Conservation (phyloP, 2,888 invertebrate species). For the Alloplasta piceator region DNA sequence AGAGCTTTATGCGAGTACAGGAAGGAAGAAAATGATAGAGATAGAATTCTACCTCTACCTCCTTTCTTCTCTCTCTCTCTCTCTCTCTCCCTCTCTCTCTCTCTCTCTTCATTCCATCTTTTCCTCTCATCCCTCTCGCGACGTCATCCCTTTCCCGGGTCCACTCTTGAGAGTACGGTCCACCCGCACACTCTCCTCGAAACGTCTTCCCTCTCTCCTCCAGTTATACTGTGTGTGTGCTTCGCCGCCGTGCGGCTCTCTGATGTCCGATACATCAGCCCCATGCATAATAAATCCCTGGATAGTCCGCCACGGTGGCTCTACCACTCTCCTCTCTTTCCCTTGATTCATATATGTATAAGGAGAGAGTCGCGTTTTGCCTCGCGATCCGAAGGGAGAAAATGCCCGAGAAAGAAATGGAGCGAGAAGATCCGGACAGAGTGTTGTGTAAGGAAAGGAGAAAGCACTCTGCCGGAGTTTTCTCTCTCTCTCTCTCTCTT, state of each 20-base stretch:
- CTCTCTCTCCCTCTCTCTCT: slow-evolving; percentile 49
- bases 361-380: neutral
- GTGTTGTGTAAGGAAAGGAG: slow-evolving; percentile 21
- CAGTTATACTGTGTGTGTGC: slow-evolving; percentile 14
- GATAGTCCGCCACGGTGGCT: slow-evolving; percentile 57
- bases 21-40: slow-evolving; percentile 56
- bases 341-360: neutral
- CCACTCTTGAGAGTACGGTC: slow-evolving; percentile 76
- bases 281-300: slow-evolving; percentile 81
- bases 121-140: slow-evolving; percentile 71
- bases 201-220: slow-evolving; percentile 5
- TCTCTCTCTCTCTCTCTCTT: slow-evolving; percentile 35
- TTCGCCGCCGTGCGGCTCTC: slow-evolving; percentile 57
- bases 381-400: slow-evolving; percentile 33
- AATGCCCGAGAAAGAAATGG: slow-evolving; percentile 17
- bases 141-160: slow-evolving; percentile 73
- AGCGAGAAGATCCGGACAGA: neutral
- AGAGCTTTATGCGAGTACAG: slow-evolving; percentile 12
- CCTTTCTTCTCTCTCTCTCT: slow-evolving; percentile 48
- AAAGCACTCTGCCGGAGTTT: slow-evolving; percentile 15
- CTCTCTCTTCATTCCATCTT: slow-evolving; percentile 70
- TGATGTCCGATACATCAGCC: slow-evolving; percentile 82
- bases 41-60: slow-evolving; percentile 43
- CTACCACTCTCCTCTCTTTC: slow-evolving; percentile 13
- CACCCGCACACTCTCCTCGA: slow-evolving; percentile 43